Percentiles rank a stretch among this genome's conserved stretches.
These are phyloP conservation scores for Leucozona laternaria DNA, from an alignment of 2,888 invertebrate genomes.

Conservation along the genomic window DNA sequence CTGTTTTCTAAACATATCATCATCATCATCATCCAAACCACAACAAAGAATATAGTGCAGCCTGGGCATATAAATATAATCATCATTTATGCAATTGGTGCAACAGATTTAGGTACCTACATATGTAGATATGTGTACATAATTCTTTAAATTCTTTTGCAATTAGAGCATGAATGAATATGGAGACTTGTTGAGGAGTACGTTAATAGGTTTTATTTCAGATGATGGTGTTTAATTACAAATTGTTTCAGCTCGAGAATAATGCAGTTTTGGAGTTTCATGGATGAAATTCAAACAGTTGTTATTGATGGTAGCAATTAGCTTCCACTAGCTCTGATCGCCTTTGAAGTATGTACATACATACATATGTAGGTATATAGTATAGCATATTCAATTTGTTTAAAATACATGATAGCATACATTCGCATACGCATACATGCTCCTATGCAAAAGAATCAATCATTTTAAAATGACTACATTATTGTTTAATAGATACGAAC, in stretches of 20 bases:
- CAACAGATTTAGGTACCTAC: slow-evolving; percentile 23
- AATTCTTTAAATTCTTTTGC: slow-evolving; percentile 57
- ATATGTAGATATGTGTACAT: slow-evolving; percentile 1
- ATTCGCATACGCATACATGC: too few relatives aligned
- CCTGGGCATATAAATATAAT: slow-evolving; percentile 1
- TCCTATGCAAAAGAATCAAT: too few relatives aligned
- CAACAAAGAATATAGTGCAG: slow-evolving; percentile 19
- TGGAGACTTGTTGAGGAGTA: slow-evolving; percentile 9
- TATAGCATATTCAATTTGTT: neutral
- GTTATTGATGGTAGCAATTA: slow-evolving; percentile 28
- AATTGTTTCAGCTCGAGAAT: slow-evolving; percentile 14
- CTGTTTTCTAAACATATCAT: slow-evolving; percentile 21
- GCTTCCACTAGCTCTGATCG: neutral
- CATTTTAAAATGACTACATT: too few relatives aligned
- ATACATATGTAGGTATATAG: neutral
- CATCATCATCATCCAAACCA: slow-evolving; percentile 38
- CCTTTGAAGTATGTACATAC: neutral
- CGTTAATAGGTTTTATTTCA: slow-evolving; percentile 34
- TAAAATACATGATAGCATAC: neutral
- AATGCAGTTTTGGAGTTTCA: slow-evolving; percentile 55
- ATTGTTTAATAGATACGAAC: too few relatives aligned
- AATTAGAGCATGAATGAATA: slow-evolving; percentile 65
- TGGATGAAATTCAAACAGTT: slow-evolving; percentile 33
- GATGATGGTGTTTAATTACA: slow-evolving; percentile 20
- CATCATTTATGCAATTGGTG: slow-evolving; percentile 2